Evolutionary conservation across 2,113 vertebrate species (phyloP).

Genomic region (Oreochromis spilurus): DNA sequence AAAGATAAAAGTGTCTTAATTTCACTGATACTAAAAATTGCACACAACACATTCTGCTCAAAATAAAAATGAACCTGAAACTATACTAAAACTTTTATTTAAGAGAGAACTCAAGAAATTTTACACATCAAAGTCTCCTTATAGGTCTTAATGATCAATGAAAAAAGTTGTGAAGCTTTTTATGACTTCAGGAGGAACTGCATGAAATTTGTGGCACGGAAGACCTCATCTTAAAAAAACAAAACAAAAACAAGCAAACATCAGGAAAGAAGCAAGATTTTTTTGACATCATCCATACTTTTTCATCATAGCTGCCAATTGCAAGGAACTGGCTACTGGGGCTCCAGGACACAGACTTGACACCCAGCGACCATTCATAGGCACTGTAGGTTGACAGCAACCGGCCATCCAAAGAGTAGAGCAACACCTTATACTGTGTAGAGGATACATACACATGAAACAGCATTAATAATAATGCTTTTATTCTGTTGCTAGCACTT

Average conservation of each 20-base stretch:
- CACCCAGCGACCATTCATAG: slow-evolving; percentile 90
- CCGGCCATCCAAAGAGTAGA: slow-evolving; percentile 94
- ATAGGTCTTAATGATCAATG: neutral
- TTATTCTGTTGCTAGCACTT: neutral
- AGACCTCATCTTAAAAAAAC: neutral
- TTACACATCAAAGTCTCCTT: neutral
- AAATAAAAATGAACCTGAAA: neutral
- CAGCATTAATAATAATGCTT: neutral
- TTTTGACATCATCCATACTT: slow-evolving; percentile 66
- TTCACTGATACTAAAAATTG: neutral
- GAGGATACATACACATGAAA: neutral
- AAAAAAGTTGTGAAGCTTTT: neutral
- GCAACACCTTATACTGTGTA: slow-evolving; percentile 86
- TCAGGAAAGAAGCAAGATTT: fast-evolving
- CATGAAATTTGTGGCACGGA: neutral
- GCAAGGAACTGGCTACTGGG: slow-evolving; percentile 96
- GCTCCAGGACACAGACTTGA: slow-evolving; percentile 89
- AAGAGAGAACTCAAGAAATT: neutral
- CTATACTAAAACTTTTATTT: neutral
- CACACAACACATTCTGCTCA: neutral
- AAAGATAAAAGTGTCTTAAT: neutral
- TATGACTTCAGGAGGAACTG: neutral
- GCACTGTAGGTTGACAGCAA: slow-evolving; percentile 81
- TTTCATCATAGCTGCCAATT: slow-evolving; percentile 93
- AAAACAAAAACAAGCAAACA: neutral